Conservation (phyloP, 2,888 invertebrate genomes). For the Drosophila fulvimacula region DNA sequence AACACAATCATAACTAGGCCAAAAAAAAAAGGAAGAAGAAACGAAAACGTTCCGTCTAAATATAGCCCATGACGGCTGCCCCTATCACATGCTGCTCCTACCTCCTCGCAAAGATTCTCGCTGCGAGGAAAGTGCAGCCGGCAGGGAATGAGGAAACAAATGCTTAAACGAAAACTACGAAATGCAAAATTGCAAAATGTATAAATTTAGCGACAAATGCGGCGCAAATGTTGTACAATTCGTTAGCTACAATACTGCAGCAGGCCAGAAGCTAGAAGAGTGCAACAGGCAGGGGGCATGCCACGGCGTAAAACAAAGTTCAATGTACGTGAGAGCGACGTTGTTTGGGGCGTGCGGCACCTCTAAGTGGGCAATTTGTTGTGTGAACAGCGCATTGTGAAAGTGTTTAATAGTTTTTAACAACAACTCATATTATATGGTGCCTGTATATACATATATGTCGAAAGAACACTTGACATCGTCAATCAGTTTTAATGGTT, state of each 20-base stretch:
- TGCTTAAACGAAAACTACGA: conserved; percentile 49
- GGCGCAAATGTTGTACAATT: conserved; percentile 52
- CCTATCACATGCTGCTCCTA: neutral
- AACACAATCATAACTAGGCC: conserved; percentile 55
- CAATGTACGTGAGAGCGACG: conserved; percentile 67
- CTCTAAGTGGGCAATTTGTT: conserved; percentile 70
- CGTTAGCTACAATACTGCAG: conserved; percentile 1
- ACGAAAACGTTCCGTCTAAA: conserved; percentile 32
- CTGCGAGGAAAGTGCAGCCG: conserved; percentile 44
- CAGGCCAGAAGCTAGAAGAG: neutral
- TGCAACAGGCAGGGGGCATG: neutral
- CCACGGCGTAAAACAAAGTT: conserved; percentile 57
- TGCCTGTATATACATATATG: conserved; percentile 16
- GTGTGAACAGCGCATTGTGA: conserved; percentile 59
- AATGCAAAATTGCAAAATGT: conserved; percentile 52
- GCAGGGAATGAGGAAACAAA: conserved; percentile 73
- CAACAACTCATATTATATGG: conserved; percentile 4
- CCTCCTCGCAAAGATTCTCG: neutral
- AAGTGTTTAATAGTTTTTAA: conserved; percentile 61
- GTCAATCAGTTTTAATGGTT: conserved; percentile 71
- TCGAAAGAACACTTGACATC: conserved; percentile 75
- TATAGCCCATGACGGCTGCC: conserved; percentile 46
- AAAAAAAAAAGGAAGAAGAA: conserved; percentile 25
- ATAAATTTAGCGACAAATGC: conserved; percentile 71
- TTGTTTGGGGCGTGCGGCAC: conserved; percentile 42